Evolutionary conservation across 2,888 invertebrate genomes (phyloP), one percentile per base, ranked within the genome.

Genomic region (Drosophila testacea): DNA sequence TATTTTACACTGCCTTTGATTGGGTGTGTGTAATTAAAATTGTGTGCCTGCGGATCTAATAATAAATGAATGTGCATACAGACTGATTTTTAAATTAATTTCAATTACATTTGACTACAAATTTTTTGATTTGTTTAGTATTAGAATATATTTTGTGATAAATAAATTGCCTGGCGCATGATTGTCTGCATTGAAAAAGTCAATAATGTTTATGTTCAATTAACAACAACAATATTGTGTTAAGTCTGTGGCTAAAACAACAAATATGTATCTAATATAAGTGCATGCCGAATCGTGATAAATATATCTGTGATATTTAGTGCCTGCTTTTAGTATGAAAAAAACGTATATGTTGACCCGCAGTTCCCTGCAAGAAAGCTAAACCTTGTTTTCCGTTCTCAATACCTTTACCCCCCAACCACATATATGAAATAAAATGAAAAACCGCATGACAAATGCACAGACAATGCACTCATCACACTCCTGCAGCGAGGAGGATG

Each of bases 401-500:
- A 73, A 72, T 60, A 56, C 42, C 74, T 48, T 69, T 69, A 52
- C 38, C 78, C 51, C 51, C 54, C 44, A 62, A 42, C 13, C 69
- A 59, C 41, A 22, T 22, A 22, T 22, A 67, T 16, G 16, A 46
- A 68, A 13, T 52, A 59, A 27, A 32, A 22, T 16, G 41, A 51
- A 46, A 55, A 59, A 52, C 48, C 65, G 27, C 32, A 56, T 13
- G 47, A 65, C 38, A 55, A 77, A 73, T 72, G 63, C 65, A 65
- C 68, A 75, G 76, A 75, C 78, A 59, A 74, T 79, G 75, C 79
- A 74, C 52, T 86, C 88, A 9, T 83, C 86, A 65, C 90, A 90
- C 63, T 90, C 88, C 50, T 84, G 91, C 78, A 91, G 91, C 60
- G 89, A 87, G 51, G 84, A 89, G 62, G 89, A 87, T 48, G 85